Evolutionary conservation across 2,888 invertebrate genomes (phyloP).

Genomic region (Zeuzera pyrina): DNA sequence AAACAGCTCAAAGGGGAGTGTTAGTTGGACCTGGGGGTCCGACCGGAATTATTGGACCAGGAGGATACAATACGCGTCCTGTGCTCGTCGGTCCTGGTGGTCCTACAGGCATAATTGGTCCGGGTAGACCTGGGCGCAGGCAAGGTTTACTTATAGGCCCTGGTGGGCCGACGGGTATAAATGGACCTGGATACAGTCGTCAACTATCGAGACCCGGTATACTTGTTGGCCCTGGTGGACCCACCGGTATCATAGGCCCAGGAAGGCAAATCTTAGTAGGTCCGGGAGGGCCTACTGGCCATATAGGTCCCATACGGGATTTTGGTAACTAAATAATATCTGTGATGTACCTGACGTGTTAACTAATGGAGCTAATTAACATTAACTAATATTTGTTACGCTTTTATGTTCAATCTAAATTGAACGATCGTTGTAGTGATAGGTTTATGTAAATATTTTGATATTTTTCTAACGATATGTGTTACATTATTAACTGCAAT

Average conservation of each 20-base stretch:
- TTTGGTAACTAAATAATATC: constrained; percentile 48
- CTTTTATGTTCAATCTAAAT: too few relatives aligned
- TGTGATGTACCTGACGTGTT: too few relatives aligned
- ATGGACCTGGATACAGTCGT: constrained; percentile 8
- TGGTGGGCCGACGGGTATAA: constrained; percentile 31
- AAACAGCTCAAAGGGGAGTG: constrained; percentile 28
- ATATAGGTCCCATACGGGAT: constrained; percentile 38
- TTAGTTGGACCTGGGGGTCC: constrained; percentile 64
- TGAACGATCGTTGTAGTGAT: too few relatives aligned
- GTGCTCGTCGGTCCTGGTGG: constrained; percentile 49
- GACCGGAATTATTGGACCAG: constrained; percentile 49
- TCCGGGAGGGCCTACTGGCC: constrained; percentile 58
- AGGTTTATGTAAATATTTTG: too few relatives aligned
- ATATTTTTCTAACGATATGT: too few relatives aligned
- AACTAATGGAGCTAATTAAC: too few relatives aligned
- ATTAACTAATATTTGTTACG: too few relatives aligned
- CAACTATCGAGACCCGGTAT: constrained; percentile 16
- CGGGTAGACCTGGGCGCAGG: constrained; percentile 18
- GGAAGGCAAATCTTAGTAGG: constrained; percentile 57
- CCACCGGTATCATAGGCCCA: constrained; percentile 27
- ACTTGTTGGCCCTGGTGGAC: constrained; percentile 54
- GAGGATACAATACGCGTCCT: constrained; percentile 8
- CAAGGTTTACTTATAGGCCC: constrained; percentile 49
- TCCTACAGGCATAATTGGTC: constrained; percentile 54
- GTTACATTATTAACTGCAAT: too few relatives aligned